Base-by-base conservation (phyloP, 2,113 vertebrate species). In the Takifugu bimaculatus region DNA sequence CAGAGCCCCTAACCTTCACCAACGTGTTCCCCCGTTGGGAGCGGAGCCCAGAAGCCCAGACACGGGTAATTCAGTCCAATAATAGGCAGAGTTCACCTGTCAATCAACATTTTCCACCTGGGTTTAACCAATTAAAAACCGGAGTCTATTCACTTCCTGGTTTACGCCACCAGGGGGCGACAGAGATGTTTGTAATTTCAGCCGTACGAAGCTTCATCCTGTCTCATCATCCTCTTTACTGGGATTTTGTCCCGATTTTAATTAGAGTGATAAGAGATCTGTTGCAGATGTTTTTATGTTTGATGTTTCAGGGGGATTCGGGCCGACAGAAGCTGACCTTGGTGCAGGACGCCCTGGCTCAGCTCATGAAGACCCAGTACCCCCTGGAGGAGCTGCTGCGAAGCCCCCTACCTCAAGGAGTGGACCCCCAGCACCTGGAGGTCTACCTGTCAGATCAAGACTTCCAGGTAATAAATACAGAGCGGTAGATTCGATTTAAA, bases 21-120 rank as follows among this genome's bases (percentile, higher is more conserved):
- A 93, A 93, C 43, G 75, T 93, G 56, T 93, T 93, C 73, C 90
- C 91, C 0, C 68, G 58, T 60, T 93, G 92, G 92, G 91, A 91
- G 72, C 83, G 53, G 70, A 78, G 50, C 45, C 65, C 61, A 14
- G 63, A 67, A 45, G 57, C 74, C 55, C 50, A 66, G 43, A 45
- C 60, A 55, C 82, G 74, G 85, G 90, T 91, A 79, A 15, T 15
- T 15, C 45, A 2, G 45, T 48, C 13, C 35, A 9, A 11, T 39
- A 6, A 3, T 11, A 39, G 11, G 7, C 35, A 39, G 35, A 39
- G 35, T 39, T 39, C 35, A 39, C 11, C 35, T 9, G 9, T 39
- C 35, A 39, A 39, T 3, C 13, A 15, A 48, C 45, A 15, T 48
- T n/a, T 6, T 48, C 45, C 4, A 13, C 45, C 45, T 48, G 45